These are phyloP conservation scores for Anas platyrhynchos DNA, from an alignment of 2,113 vertebrate species.

Conservation along the genomic window DNA sequence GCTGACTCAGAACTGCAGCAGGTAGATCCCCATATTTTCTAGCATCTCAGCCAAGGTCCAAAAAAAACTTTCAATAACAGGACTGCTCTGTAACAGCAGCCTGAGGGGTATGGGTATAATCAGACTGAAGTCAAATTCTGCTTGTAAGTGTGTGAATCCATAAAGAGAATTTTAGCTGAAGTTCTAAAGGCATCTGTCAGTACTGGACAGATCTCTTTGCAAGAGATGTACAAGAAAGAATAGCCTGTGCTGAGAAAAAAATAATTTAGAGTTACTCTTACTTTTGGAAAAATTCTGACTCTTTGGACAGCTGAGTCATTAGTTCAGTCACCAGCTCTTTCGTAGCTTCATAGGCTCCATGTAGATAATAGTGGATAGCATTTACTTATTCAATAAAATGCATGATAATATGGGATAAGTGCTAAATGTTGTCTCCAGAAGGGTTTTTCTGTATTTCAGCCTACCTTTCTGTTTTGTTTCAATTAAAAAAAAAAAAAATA, in stretches of 20 bases:
- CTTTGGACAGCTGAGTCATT: not conserved
- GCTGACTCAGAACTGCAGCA: not conserved
- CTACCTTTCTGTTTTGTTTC: not conserved
- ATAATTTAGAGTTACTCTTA: not conserved
- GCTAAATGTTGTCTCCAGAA: not conserved
- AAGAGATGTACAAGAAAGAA: not conserved
- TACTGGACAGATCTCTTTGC: not conserved
- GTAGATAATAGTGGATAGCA: not conserved
- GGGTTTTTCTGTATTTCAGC: not conserved
- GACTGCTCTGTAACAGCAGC: not conserved
- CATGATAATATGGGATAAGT: not conserved
- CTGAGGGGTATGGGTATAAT: not conserved
- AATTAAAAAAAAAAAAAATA: not conserved
- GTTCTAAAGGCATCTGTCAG: not conserved
- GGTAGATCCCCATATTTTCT: not conserved
- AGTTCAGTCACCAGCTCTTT: not conserved
- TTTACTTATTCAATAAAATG: not conserved
- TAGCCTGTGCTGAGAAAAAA: not conserved
- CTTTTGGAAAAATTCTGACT: not conserved
- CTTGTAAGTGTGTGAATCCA: not conserved
- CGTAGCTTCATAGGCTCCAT: not conserved
- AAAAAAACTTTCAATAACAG: not conserved
- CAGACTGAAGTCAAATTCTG: not conserved
- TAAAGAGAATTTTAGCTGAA: not conserved
- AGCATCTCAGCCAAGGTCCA: not conserved